Evolutionary conservation across 2,797 vertebrate genomes (phyloP).

Genomic region (Protosalanx chinensis): DNA sequence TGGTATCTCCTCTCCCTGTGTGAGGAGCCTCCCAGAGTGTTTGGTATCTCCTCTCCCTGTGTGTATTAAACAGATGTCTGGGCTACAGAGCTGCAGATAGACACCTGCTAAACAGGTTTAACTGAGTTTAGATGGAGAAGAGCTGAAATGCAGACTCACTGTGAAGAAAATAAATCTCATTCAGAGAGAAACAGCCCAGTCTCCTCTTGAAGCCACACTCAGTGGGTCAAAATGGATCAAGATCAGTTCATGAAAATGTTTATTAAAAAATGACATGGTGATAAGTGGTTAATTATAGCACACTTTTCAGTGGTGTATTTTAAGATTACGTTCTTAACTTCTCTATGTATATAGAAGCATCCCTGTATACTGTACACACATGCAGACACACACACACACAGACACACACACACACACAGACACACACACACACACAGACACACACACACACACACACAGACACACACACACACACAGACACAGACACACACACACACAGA

Average conservation of each 20-base stretch:
- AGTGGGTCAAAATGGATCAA: not conserved
- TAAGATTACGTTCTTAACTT: not conserved
- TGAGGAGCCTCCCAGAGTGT: slow-evolving; percentile 63
- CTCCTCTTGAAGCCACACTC: not conserved
- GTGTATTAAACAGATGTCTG: slow-evolving; percentile 50
- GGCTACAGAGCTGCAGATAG: slow-evolving; percentile 38
- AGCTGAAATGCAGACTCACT: slow-evolving; percentile 26
- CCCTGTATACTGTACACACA: not conserved
- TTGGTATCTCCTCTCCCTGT: slow-evolving; percentile 70
- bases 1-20: slow-evolving; percentile 69
- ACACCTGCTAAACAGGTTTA: slow-evolving; percentile 22
- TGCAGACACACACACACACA: slow-evolving; percentile 25
- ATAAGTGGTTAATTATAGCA: not conserved
- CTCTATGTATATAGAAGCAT: not conserved
- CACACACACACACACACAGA: no score
- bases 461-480: slow-evolving; percentile 23
- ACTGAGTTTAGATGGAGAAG: slow-evolving; percentile 46
- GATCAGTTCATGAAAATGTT: not conserved
- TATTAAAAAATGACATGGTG: not conserved
- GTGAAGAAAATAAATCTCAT: slow-evolving; percentile 19
- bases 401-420: not conserved
- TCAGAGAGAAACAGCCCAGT: not conserved
- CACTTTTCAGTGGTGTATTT: not conserved
- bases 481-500: slow-evolving; percentile 26
- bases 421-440: not conserved